phyloP scores from a whole-genome alignment of 2,797 vertebrate species.

The Sebastes alutus region DNA sequence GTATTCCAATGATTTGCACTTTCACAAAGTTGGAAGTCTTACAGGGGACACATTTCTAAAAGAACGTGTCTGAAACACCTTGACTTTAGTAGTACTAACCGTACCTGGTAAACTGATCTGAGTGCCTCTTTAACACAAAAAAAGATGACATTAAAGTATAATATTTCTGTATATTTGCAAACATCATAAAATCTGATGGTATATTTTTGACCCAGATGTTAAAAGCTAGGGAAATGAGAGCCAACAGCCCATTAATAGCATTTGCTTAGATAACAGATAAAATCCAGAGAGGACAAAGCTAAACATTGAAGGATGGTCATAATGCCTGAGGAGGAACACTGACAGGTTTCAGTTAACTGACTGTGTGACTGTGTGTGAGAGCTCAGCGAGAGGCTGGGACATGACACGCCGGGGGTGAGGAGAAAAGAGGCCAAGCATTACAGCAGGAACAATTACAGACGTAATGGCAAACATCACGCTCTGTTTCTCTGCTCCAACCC shows the following conservation, averaged over 20 bases:
- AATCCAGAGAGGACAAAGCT: slow-evolving; percentile 11
- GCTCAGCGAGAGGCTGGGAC: neutral
- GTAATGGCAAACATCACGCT: slow-evolving; percentile 59
- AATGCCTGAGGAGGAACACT: neutral
- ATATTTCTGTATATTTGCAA: neutral
- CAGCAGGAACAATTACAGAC: slow-evolving; percentile 52
- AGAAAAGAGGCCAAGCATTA: slow-evolving; percentile 42
- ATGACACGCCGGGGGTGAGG: slow-evolving; percentile 18
- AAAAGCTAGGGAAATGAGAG: slow-evolving; percentile 16
- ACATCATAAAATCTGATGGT: neutral
- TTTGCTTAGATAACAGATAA: slow-evolving; percentile 35
- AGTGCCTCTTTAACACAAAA: neutral
- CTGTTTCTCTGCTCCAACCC: slow-evolving; percentile 6
- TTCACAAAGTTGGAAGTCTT: neutral
- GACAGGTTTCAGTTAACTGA: slow-evolving; percentile 19
- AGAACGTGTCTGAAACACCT: neutral
- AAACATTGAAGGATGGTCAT: neutral
- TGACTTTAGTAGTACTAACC: neutral
- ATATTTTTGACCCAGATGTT: neutral
- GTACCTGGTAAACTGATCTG: neutral
- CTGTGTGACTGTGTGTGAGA: neutral
- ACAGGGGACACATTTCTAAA: neutral
- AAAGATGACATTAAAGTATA: neutral
- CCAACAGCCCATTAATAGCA: slow-evolving; percentile 2
- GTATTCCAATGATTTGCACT: neutral